Evolutionary conservation across 2,888 invertebrate species (phyloP).

Genomic region (Sphinx pinastri): DNA sequence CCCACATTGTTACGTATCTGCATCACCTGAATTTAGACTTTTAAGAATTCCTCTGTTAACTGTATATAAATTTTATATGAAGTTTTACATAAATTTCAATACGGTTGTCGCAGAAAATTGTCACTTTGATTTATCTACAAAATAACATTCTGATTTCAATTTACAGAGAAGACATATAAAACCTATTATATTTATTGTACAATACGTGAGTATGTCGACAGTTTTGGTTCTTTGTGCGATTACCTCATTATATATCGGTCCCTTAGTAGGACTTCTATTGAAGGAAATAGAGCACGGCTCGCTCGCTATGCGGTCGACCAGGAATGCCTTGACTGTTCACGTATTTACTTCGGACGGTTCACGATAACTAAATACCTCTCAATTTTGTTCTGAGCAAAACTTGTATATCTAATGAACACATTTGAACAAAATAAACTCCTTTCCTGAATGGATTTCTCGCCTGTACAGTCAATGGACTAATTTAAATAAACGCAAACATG

Average conservation of each 20-base stretch:
- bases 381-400: neutral
- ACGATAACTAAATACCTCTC: neutral
- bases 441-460: neutral
- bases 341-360: neutral
- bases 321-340: neutral
- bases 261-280: neutral
- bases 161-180: neutral
- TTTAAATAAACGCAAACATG: neutral
- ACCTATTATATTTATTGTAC: neutral
- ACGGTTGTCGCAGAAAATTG: too few species aligned
- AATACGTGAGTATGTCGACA: slow-evolving; percentile 11
- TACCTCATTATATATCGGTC: slow-evolving; percentile 6
- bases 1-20: too few species aligned
- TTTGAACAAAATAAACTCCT: neutral
- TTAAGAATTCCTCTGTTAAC: too few species aligned
- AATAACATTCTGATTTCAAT: neutral
- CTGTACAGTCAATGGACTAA: neutral
- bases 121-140: too few species aligned
- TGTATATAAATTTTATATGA: too few species aligned
- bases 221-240: slow-evolving; percentile 5
- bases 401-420: neutral
- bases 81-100: too few species aligned
- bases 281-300: neutral
- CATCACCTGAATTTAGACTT: too few species aligned
- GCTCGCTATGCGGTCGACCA: neutral